Evolutionary conservation across 2,797 vertebrate genomes (phyloP).

Genomic region (Arnoldichthys spilopterus): DNA sequence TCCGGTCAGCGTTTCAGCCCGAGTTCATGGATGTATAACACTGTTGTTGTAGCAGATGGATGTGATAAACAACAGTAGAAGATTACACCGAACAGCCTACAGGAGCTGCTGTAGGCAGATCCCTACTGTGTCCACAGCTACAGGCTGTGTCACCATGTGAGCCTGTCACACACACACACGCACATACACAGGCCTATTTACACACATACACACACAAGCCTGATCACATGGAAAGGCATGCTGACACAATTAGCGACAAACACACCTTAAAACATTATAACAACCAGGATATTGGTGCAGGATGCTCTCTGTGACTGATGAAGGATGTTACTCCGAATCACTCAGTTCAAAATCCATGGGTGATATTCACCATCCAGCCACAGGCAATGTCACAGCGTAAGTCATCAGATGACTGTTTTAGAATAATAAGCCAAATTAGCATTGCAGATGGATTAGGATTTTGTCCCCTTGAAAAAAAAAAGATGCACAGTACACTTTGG

Average conservation of each 20-base stretch:
- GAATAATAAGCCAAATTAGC: slow-evolving; percentile 53
- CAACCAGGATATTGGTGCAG: neutral
- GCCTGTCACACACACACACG: neutral
- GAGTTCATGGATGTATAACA: slow-evolving; percentile 2
- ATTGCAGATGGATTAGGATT: slow-evolving; percentile 47
- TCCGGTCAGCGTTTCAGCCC: neutral
- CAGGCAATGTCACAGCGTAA: slow-evolving; percentile 44
- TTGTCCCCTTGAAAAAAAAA: slow-evolving; percentile 3
- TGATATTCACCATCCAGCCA: slow-evolving; percentile 37
- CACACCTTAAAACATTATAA: slow-evolving; percentile 6
- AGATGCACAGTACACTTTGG: neutral
- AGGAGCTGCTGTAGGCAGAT: slow-evolving; percentile 30
- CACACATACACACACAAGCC: neutral
- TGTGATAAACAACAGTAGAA: slow-evolving; percentile 20
- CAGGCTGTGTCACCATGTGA: slow-evolving; percentile 16
- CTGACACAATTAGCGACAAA: neutral
- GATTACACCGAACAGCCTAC: slow-evolving; percentile 16
- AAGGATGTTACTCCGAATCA: neutral
- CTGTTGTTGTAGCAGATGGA: slow-evolving; percentile 27
- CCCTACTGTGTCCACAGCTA: slow-evolving; percentile 25
- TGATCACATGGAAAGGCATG: neutral
- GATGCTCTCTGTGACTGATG: neutral
- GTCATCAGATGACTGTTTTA: slow-evolving; percentile 38
- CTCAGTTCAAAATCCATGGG: slow-evolving; percentile 8
- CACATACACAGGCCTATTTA: neutral